Percentiles rank a stretch among this genome's conserved stretches.
Evolutionary conservation across 1,140 invertebrate genomes (phyloP).

Genomic region (Danaus melanippus): DNA sequence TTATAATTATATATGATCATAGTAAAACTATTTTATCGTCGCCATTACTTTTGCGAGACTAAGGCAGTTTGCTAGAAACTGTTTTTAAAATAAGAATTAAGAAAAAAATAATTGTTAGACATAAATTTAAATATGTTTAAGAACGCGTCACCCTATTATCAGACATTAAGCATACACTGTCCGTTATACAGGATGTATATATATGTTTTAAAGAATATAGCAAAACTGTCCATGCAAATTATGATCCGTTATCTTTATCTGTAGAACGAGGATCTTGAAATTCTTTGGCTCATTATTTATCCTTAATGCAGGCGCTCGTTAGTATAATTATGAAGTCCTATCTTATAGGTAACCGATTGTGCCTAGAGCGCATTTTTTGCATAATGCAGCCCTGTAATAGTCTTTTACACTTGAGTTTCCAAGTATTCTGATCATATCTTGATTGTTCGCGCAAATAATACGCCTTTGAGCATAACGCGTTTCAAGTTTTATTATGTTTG

Average conservation of each 20-base stretch:
- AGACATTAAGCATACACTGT: too few relatives aligned
- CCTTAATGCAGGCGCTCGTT: slow-evolving; percentile 41
- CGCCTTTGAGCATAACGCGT: slow-evolving; percentile 11
- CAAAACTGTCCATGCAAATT: too few relatives aligned
- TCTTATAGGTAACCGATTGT: slow-evolving; percentile 22
- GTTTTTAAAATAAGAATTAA: too few relatives aligned
- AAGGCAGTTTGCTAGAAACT: too few relatives aligned
- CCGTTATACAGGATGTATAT: too few relatives aligned
- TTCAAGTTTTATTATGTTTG: neutral
- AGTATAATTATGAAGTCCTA: slow-evolving; percentile 29
- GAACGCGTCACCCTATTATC: too few relatives aligned
- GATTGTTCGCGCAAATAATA: slow-evolving; percentile 30
- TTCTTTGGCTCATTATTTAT: slow-evolving; percentile 39
- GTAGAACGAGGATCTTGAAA: neutral
- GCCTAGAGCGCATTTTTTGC: slow-evolving; percentile 25
- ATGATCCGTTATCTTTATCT: neutral
- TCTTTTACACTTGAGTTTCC: slow-evolving; percentile 20
- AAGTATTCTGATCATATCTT: slow-evolving; percentile 24
- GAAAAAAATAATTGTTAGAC: too few relatives aligned
- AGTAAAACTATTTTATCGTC: too few relatives aligned
- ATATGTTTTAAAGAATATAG: too few relatives aligned
- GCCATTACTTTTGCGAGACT: too few relatives aligned
- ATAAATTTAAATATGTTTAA: too few relatives aligned
- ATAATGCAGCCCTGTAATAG: slow-evolving; percentile 19
- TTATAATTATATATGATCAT: too few relatives aligned